Percentiles rank a stretch among this genome's conserved stretches.
Conservation (phyloP, 1,140 invertebrate species). For the Drosophila ogumai region DNA sequence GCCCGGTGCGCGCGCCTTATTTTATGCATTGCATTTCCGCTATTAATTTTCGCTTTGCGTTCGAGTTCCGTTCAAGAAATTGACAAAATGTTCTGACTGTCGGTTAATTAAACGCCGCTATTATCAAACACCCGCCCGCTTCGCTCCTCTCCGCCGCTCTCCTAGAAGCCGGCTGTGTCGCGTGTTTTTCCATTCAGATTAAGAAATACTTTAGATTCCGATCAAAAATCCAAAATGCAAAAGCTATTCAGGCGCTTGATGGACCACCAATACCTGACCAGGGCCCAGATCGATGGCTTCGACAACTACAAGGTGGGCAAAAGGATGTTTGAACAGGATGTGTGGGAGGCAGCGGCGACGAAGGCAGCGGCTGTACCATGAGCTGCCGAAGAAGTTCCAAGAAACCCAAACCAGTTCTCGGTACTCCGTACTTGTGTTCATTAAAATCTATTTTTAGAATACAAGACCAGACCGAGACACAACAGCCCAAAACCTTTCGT, state of each 20-base stretch:
- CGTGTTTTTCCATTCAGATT: conserved; percentile 50
- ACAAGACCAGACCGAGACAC: conserved; percentile 1
- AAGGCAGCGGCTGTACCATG: conserved; percentile 22
- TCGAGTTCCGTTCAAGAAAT: conserved; percentile 16
- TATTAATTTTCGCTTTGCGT: conserved; percentile 8
- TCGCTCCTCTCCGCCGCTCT: conserved; percentile 3
- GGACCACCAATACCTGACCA: conserved; percentile 90
- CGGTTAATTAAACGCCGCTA: conserved; percentile 23
- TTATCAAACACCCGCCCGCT: conserved; percentile 33
- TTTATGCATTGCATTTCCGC: conserved; percentile 12
- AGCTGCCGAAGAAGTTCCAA: background rate
- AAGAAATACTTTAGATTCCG: conserved; percentile 23
- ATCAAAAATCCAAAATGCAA: conserved; percentile 51
- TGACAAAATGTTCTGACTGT: conserved; percentile 43
- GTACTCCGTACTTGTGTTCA: conserved; percentile 17
- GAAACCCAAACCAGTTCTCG: conserved; percentile 34
- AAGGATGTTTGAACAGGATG: background rate
- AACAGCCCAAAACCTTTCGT: background rate
- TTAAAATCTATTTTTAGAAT: conserved; percentile 38
- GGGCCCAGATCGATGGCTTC: conserved; percentile 94
- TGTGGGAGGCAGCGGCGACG: conserved; percentile 1
- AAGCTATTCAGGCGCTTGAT: conserved; percentile 85
- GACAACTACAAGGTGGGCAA: conserved; percentile 95
- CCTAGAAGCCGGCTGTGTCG: conserved; percentile 17
- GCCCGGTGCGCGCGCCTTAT: conserved; percentile 17